Conservation (phyloP, 2,113 vertebrate genomes). For the Corythornis madagascariensis region DNA sequence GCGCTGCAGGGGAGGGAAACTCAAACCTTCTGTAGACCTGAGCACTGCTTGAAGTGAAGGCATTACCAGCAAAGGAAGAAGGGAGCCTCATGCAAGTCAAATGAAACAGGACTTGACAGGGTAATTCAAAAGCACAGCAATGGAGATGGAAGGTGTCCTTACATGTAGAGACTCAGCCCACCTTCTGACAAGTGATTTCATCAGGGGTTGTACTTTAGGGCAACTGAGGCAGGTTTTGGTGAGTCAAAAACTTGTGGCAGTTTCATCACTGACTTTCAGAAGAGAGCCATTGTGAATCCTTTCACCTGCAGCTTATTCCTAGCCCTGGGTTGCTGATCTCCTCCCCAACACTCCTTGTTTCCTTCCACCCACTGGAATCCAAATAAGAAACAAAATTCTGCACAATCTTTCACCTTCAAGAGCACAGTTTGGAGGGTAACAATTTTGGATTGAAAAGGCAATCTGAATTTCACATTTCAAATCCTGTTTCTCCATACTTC, state of each 20-base stretch:
- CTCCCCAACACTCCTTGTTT: not conserved
- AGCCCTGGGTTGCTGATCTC: not conserved
- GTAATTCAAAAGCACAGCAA: not conserved
- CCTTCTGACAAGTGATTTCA: not conserved
- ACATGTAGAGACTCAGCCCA: rapidly evolving
- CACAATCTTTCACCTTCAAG: not conserved
- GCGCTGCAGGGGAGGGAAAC: not conserved
- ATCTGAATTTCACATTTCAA: not conserved
- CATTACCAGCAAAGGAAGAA: not conserved
- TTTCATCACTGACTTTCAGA: not conserved
- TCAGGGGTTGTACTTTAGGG: not conserved
- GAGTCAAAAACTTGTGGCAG: not conserved
- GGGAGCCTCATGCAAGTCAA: not conserved
- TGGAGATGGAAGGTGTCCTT: not conserved
- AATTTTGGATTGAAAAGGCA: not conserved
- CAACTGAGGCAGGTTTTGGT: not conserved
- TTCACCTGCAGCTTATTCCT: not conserved
- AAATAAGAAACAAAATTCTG: not conserved
- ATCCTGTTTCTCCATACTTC: not conserved
- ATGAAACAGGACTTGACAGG: not conserved
- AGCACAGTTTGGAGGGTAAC: not conserved
- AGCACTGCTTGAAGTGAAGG: not conserved
- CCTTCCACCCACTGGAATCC: not conserved
- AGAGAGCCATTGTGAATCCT: not conserved
- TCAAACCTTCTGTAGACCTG: not conserved